Evolutionary conservation across 1,140 invertebrate species (phyloP).

Genomic region (Drosophila santomea): DNA sequence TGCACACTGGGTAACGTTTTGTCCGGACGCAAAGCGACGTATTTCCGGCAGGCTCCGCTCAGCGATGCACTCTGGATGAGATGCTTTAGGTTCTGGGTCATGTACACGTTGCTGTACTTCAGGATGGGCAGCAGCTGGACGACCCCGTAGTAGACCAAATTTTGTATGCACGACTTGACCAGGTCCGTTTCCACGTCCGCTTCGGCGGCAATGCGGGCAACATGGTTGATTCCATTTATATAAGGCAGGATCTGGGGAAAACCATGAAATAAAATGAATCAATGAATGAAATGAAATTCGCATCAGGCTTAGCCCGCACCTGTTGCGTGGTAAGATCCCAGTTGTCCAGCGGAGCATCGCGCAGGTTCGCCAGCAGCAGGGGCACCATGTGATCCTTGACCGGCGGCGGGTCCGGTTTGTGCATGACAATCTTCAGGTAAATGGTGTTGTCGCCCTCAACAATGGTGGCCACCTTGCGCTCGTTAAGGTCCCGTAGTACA

Average conservation of each 20-base stretch:
- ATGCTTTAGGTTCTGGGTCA: constrained; percentile 92
- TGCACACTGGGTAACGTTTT: constrained; percentile 87
- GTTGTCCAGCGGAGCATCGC: constrained; percentile 85
- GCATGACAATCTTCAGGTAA: constrained; percentile 91
- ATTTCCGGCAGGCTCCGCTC: constrained; percentile 91
- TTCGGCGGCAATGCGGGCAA: constrained; percentile 91
- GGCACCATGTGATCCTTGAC: constrained; percentile 97
- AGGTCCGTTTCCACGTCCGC: constrained; percentile 97
- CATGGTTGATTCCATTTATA: constrained; percentile 96
- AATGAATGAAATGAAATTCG: no score
- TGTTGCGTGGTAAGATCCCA: constrained; percentile 98
- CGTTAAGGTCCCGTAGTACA: constrained; percentile 92
- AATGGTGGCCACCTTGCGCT: constrained; percentile 90
- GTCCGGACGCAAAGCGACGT: constrained; percentile 86
- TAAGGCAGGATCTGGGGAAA: constrained; percentile 91
- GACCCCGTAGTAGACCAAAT: constrained; percentile 92
- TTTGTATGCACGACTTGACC: constrained; percentile 97
- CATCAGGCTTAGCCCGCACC: constrained; percentile 77
- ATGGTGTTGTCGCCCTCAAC: constrained; percentile 92
- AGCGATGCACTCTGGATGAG: constrained; percentile 89
- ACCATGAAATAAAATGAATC: not conserved
- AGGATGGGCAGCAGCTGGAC: constrained; percentile 94
- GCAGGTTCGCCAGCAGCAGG: constrained; percentile 86
- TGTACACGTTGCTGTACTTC: constrained; percentile 97
- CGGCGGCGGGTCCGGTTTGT: constrained; percentile 91